A percentile compares a stretch with the other conserved stretches of the same genome.
Evolutionary conservation across 2,797 vertebrate genomes (phyloP).

Genomic region (Philypnodon macrostomus): DNA sequence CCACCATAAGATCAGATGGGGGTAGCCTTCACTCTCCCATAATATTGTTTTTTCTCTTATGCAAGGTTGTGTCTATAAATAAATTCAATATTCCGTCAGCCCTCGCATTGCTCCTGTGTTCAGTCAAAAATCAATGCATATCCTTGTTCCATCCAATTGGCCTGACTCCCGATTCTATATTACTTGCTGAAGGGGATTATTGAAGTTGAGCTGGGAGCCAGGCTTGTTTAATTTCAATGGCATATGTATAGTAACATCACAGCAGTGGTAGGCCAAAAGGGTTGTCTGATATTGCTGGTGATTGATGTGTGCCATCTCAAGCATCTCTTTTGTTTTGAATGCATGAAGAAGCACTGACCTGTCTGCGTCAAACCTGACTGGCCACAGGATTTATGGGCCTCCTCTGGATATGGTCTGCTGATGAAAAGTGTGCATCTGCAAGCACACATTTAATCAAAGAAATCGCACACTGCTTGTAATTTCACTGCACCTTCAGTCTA

Average conservation of each 20-base stretch:
- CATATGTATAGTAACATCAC: constrained; percentile 10
- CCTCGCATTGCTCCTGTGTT: constrained; percentile 26
- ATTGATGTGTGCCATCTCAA: constrained; percentile 71
- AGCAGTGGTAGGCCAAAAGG: constrained; percentile 32
- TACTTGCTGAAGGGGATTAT: constrained; percentile 38
- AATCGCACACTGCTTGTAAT: constrained; percentile 25
- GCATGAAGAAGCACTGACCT: constrained; percentile 66
- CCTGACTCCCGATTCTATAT: constrained; percentile 36
- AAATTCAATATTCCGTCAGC: constrained; percentile 46
- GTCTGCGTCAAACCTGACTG: constrained; percentile 70
- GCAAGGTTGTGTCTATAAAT: constrained; percentile 54
- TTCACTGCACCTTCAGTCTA: constrained; percentile 22
- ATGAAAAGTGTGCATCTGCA: constrained; percentile 34
- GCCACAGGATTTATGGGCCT: constrained; percentile 73
- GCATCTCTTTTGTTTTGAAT: constrained; percentile 61
- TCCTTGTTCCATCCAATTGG: constrained; percentile 60
- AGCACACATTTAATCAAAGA: constrained; percentile 56
- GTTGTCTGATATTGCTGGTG: constrained; percentile 65
- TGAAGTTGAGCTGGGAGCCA: constrained; percentile 23
- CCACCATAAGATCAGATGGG: neutral
- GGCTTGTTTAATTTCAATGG: constrained; percentile 38
- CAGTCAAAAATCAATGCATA: constrained; percentile 70
- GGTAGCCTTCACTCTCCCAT: constrained; percentile 18
- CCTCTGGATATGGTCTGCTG: constrained; percentile 61
- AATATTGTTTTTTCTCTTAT: constrained; percentile 21